Conservation (phyloP, 2,797 vertebrate species). For the Sciurus carolinensis region DNA sequence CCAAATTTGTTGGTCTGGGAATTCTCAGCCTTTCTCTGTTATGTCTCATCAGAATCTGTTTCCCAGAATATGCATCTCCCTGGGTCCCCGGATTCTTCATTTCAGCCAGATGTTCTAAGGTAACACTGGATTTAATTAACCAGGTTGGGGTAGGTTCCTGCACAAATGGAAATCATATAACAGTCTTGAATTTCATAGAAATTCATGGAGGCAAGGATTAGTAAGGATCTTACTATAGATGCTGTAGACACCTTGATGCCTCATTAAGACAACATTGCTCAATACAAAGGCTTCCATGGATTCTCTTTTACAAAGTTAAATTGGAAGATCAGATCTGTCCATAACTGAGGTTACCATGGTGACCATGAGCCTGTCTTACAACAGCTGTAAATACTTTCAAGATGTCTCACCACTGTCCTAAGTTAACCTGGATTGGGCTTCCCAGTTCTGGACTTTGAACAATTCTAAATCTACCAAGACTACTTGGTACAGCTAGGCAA, state of each 20-base stretch:
- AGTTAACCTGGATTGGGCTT: neutral
- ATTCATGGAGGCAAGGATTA: neutral
- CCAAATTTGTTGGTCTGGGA: conserved; percentile 26
- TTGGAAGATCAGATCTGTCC: neutral
- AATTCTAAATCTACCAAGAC: conserved; percentile 40
- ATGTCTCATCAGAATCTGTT: neutral
- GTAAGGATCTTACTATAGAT: neutral
- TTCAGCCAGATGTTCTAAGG: neutral
- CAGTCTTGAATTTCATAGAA: neutral
- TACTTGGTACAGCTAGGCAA: neutral
- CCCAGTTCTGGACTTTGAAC: neutral
- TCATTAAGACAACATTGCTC: neutral
- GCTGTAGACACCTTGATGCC: neutral
- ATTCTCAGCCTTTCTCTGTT: neutral
- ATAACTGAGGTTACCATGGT: neutral
- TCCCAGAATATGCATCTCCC: neutral
- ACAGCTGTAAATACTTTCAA: neutral
- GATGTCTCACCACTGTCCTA: neutral
- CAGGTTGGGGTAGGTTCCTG: neutral
- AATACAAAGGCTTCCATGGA: neutral
- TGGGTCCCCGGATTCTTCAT: neutral
- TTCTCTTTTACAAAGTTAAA: conserved; percentile 18
- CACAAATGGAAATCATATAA: neutral
- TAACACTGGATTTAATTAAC: neutral
- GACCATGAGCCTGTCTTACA: neutral